Conservation (phyloP, 2,113 vertebrate species). For the Percina caprodes region DNA sequence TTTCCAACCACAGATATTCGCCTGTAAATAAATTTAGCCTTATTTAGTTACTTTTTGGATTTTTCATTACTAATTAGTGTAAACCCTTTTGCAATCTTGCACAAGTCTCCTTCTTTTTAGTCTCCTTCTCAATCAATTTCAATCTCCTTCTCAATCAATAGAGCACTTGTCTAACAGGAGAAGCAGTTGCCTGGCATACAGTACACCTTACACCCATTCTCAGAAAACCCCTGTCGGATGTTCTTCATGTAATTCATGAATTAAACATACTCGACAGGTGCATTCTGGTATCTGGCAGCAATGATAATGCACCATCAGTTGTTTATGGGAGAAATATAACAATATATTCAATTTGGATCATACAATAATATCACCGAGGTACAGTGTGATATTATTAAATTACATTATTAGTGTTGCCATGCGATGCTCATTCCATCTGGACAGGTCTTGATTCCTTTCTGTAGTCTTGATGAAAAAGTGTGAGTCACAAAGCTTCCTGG, state of each 20-base stretch:
- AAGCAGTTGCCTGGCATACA: constrained; percentile 16
- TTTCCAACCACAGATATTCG: not conserved
- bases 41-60: not conserved
- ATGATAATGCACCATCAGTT: not conserved
- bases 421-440: not conserved
- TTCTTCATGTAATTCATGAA: constrained; percentile 30
- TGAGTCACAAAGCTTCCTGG: not conserved
- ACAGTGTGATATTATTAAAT: not conserved
- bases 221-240: constrained; percentile 13
- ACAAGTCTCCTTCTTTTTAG: constrained; percentile 44
- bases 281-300: not conserved
- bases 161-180: constrained; percentile 34
- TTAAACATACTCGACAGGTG: constrained; percentile 4
- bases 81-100: not conserved
- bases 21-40: not conserved
- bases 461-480: not conserved
- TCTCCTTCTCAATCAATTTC: constrained; percentile 61
- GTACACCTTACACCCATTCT: constrained; percentile 9
- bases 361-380: not conserved
- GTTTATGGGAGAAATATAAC: not conserved
- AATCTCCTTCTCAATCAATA: constrained; percentile 67
- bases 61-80: not conserved
- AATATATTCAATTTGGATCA: not conserved
- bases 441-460: not conserved
- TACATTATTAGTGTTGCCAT: not conserved